Base-by-base conservation (phyloP, 2,797 vertebrate genomes). In the Thalassophryne amazonica region DNA sequence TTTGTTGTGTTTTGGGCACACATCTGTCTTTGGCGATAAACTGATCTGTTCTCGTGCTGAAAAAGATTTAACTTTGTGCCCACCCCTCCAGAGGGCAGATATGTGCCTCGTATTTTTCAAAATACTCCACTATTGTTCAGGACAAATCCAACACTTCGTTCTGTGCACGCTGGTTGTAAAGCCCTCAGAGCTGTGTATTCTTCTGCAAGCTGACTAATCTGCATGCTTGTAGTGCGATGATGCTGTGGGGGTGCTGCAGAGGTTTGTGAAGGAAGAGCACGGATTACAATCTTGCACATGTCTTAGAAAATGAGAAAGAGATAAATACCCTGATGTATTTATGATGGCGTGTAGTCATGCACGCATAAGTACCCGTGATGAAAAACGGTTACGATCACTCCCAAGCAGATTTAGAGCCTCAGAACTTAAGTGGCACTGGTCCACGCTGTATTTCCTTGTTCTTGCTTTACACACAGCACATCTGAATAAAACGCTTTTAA, bases 401-500 rank as follows among this genome's bases (percentile, higher is more conserved):
- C 9, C 27, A 23, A 60, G 53, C 38, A 23, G 72, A 78, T 68
- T 74, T 66, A 58, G 15, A 53, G 50, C 67, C 63, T 69, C 11
- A 54, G 45, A 73, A 50, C 60, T 37, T 53, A 39, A 34, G 54
- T 48, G 46, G 48, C 59, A 70, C 69, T 18, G 52, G 54, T 49
- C 43, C 60, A 42, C 57, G 52, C 60, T 65, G 47, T 54, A 62
- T 76, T 40, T 55, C 50, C 40, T 43, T 42, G 45, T 49, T 28
- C 17, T 18, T 32, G 38, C 38, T 35, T 30, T 23, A 73, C 63
- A 52, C 50, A 23, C 53, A 61, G 77, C 76, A 66, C 68, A 73
- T 76, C 51, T 39, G 71, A 79, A 61, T 46, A 61, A 78, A 80
- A 65, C n/a, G 34, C 38, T 47, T 43, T 60, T 83, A 84, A 86